Evolutionary conservation across 2,797 vertebrate genomes (phyloP).

Genomic region (Pseudochirops corinnae): DNA sequence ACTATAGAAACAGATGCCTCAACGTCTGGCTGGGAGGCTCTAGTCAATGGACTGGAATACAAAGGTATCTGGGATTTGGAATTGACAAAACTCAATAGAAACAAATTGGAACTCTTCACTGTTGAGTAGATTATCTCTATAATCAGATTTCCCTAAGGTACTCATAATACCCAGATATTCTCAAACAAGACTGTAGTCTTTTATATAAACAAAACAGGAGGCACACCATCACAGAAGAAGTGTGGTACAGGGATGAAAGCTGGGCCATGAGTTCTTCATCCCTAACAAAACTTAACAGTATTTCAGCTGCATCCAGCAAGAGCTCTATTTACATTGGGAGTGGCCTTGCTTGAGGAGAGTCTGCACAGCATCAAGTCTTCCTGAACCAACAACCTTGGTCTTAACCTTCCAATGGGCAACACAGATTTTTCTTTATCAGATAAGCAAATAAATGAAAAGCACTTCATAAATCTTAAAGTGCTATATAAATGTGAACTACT

Average conservation of each 20-base stretch:
- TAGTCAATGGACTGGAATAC: constrained; percentile 83
- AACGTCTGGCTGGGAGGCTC: constrained; percentile 83
- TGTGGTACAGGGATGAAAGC: background rate
- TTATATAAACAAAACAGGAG: constrained; percentile 79
- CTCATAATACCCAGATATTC: constrained; percentile 81
- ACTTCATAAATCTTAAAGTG: background rate
- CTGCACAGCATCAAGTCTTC: background rate
- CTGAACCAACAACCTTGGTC: constrained; percentile 10
- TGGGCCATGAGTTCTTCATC: constrained; percentile 28
- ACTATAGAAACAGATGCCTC: constrained; percentile 84
- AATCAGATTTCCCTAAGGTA: constrained; percentile 85
- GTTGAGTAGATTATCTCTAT: constrained; percentile 81
- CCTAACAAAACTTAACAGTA: constrained; percentile 47
- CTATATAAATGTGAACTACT: background rate
- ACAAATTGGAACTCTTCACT: constrained; percentile 82
- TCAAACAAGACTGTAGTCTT: constrained; percentile 77
- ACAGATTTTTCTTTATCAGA: background rate
- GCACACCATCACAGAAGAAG: constrained; percentile 70
- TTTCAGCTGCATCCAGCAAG: constrained; percentile 37
- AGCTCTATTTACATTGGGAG: background rate
- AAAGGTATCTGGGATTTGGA: constrained; percentile 80
- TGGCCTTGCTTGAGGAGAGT: constrained; percentile 19
- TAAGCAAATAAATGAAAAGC: background rate
- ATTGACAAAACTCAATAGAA: constrained; percentile 83
- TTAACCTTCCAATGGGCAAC: constrained; percentile 27